Evolutionary conservation across 2,113 vertebrate genomes (phyloP).

Genomic region (Platycercus adscitus): DNA sequence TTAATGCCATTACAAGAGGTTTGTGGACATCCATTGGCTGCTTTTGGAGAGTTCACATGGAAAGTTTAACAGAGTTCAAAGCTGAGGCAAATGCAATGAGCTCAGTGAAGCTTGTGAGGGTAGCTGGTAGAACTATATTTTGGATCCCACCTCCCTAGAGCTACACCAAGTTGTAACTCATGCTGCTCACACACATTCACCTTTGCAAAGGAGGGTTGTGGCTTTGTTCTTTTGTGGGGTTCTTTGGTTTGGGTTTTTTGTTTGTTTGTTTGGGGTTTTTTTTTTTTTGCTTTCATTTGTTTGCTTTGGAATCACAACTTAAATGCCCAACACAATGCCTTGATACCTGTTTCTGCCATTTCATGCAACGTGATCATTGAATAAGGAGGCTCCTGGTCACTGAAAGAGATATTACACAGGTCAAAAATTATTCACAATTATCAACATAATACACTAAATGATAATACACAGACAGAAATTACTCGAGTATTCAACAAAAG

Average conservation of each 20-base stretch:
- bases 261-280: background rate
- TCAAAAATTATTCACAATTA: conserved; percentile 41
- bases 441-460: background rate
- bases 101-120: background rate
- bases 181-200: background rate
- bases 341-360: conserved; percentile 98
- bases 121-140: background rate
- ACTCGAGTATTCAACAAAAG: background rate
- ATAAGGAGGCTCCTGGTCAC: conserved; percentile 98
- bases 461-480: background rate
- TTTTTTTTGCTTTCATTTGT: background rate
- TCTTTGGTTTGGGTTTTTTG: no score
- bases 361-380: conserved; percentile 99
- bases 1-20: background rate
- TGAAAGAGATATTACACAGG: conserved; percentile 79
- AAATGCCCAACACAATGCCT: conserved; percentile 31
- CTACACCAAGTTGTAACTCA: background rate
- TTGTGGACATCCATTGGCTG: background rate
- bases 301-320: background rate
- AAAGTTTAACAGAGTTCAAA: background rate
- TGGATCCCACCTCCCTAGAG: background rate
- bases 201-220: background rate
- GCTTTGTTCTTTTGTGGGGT: background rate
- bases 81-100: background rate
- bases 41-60: background rate